Percentiles rank a stretch among this genome's conserved stretches.
These are phyloP conservation scores for Hemicentrotus pulcherrimus DNA, from an alignment of 35 echinoderm and acorn worm species.

Conservation along the genomic window DNA sequence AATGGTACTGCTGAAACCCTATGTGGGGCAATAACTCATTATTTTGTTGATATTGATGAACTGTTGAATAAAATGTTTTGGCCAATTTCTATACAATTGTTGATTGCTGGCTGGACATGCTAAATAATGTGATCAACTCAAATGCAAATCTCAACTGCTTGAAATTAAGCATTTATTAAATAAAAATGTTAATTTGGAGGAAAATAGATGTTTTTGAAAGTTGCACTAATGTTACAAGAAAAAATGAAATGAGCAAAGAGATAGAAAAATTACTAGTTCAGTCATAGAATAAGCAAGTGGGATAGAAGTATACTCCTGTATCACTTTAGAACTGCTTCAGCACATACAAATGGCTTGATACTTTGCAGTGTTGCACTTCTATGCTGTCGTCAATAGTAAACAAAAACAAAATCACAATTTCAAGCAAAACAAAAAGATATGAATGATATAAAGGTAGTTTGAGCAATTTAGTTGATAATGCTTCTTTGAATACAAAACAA, in stretches of 20 bases:
- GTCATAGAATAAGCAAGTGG: neutral
- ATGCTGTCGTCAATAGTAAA: neutral
- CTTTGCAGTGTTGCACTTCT: neutral
- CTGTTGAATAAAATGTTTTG: neutral
- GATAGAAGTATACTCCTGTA: neutral
- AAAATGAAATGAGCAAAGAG: neutral
- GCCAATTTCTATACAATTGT: neutral
- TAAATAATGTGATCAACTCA: neutral
- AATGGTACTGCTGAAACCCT: neutral
- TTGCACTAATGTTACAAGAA: neutral
- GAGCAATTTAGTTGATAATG: neutral
- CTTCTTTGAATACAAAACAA: neutral
- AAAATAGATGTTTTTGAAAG: neutral
- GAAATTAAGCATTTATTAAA: neutral
- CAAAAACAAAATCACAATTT: neutral
- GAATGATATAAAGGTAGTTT: neutral
- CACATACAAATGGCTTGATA: slow-evolving; percentile 2
- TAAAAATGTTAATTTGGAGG: too few species aligned
- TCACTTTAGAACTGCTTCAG: neutral
- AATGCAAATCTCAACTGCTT: neutral
- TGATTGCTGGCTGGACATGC: neutral
- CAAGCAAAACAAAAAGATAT: slow-evolving; percentile 2
- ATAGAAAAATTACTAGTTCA: neutral
- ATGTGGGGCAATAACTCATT: neutral
- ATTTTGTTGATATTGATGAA: neutral